phyloP scores from a whole-genome alignment of 2,113 vertebrate species.

The Laticauda colubrina region DNA sequence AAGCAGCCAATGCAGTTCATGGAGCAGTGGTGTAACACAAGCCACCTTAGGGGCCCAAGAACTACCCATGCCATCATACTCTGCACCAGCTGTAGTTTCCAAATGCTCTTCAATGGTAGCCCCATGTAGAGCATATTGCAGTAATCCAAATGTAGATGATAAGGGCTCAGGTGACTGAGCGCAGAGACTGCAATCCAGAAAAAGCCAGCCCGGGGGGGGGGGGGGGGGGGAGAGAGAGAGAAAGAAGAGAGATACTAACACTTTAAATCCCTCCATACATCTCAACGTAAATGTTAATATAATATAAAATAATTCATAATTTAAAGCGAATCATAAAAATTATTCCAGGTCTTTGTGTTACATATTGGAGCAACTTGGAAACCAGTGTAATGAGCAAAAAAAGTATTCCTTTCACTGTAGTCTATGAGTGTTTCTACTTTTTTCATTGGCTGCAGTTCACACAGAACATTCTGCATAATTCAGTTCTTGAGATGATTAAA shows the following conservation, averaged over 20 bases:
- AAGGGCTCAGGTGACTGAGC: too few species aligned
- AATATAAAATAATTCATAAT: background rate
- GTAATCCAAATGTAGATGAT: too few species aligned
- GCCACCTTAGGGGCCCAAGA: too few species aligned
- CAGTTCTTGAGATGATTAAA: background rate
- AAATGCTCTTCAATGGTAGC: too few species aligned
- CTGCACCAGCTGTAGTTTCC: too few species aligned
- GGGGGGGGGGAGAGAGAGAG: too few species aligned
- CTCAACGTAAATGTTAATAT: background rate
- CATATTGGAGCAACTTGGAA: background rate
- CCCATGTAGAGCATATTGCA: too few species aligned
- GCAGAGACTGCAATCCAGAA: too few species aligned
- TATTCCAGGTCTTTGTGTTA: background rate
- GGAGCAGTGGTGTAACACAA: too few species aligned
- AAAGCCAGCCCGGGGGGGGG: too few species aligned
- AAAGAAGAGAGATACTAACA: background rate
- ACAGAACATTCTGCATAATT: background rate
- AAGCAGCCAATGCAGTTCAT: too few species aligned
- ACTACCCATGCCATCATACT: too few species aligned
- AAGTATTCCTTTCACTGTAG: background rate
- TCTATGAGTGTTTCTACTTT: background rate
- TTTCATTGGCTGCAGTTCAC: background rate
- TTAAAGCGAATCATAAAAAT: background rate
- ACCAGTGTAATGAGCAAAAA: background rate
- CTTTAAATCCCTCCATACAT: background rate